These are phyloP conservation scores for Okamejei kenojei DNA, from an alignment of 2,797 vertebrate genomes.

Conservation along the genomic window DNA sequence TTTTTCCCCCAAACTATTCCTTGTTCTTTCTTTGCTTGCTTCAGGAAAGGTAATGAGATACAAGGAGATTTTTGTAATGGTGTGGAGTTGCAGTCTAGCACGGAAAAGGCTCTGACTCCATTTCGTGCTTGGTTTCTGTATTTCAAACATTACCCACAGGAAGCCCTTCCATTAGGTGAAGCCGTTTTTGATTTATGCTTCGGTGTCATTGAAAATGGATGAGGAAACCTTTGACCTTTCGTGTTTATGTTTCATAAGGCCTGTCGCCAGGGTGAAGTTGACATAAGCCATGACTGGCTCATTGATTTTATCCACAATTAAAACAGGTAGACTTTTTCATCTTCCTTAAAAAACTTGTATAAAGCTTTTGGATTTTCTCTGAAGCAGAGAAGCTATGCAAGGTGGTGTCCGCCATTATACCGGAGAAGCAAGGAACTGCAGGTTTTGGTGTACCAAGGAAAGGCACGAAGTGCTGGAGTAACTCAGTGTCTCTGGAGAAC, in stretches of 20 bases:
- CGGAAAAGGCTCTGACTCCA: not conserved
- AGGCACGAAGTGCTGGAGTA: too few relatives aligned
- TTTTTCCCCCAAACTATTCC: not conserved
- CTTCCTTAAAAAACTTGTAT: too few relatives aligned
- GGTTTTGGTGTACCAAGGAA: too few relatives aligned
- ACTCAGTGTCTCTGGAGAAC: too few relatives aligned
- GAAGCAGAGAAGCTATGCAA: not conserved
- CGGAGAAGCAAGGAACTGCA: too few relatives aligned
- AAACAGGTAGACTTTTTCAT: not conserved
- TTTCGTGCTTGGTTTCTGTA: not conserved
- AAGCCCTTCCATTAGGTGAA: not conserved
- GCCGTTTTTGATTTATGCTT: not conserved
- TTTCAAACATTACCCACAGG: not conserved
- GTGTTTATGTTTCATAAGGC: too few relatives aligned
- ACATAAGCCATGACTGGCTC: not conserved
- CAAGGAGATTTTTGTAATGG: not conserved
- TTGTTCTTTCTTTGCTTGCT: not conserved
- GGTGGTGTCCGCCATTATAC: not conserved
- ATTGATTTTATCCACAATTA: not conserved
- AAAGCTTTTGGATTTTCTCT: not conserved
- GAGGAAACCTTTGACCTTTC: not conserved
- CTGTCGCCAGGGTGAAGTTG: not conserved
- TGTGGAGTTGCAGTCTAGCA: not conserved
- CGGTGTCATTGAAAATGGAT: not conserved
- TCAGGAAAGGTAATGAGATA: not conserved